Evolutionary conservation across 2,113 vertebrate species (phyloP), one percentile per base, ranked within the genome.

Genomic region (Dipodomys ordii): DNA sequence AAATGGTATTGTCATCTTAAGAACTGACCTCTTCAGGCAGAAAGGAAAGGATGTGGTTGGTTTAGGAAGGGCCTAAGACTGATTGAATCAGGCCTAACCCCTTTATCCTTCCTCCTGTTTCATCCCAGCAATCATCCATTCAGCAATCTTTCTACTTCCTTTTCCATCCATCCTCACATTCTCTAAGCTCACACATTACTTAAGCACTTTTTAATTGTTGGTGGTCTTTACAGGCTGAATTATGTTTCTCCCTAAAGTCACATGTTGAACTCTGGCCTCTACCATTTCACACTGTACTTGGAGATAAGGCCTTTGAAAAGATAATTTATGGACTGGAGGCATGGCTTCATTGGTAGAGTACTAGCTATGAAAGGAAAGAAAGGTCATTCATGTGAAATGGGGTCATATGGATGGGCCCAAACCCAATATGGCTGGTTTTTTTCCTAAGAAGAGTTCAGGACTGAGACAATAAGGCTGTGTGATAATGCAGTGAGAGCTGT

Each of bases 361-460:
- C 53, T 18, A 57, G 53, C 15, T 57, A 57, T 57, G 53, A 57
- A 2, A 53, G 2, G 12, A 53, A 12, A 57, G 18, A 57, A 57
- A 57, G 15, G 53, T 57, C 53, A 57, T 57, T 57, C 53, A 57
- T 57, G 53, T 13, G 15, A 53, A 83, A 80, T 64, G 49, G 53
- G 28, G 19, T 68, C 62, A 12, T 3, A 4, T 28, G 49, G 19
- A 6, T 32, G 76, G 78, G 28, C 8, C 27, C 22, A 69, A 69
- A 13, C 35, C 57, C 49, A 69, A 2, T 32, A 19, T 28, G 65
- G 62, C 64, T 7, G 9, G 46, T 18, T 4, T 87, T 53, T 53
- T 23, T 86, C 16, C 2, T 74, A 65, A 93, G 88, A 87, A 86
- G 68, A 93, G 73, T 30, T 78, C 32, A 72, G 15, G 32, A 86